Evolutionary conservation across 2,113 vertebrate genomes (phyloP).

Genomic region (Pardalotus punctatus): DNA sequence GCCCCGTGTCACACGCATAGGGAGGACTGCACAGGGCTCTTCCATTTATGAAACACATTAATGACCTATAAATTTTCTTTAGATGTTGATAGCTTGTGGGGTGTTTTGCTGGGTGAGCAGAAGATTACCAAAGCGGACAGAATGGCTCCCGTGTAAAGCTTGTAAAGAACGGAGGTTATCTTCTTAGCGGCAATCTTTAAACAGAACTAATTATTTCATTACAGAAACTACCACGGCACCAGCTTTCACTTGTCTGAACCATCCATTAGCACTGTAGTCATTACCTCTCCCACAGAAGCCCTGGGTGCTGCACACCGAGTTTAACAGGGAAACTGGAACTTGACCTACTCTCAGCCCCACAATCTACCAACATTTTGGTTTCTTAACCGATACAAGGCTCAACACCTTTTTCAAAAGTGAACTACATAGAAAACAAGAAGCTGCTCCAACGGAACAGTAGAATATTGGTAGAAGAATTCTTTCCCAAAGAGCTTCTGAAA

Average conservation of each 20-base stretch:
- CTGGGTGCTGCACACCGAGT: rapidly evolving
- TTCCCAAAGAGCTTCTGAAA: background rate
- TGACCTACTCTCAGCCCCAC: background rate
- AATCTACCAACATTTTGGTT: background rate
- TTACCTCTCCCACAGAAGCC: background rate
- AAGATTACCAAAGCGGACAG: background rate
- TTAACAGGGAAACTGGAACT: background rate
- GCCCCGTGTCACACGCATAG: background rate
- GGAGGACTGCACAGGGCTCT: background rate
- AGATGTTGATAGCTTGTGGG: background rate
- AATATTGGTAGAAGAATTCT: background rate
- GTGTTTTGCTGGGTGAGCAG: background rate
- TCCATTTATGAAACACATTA: background rate
- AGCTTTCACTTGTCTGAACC: conserved; percentile 44
- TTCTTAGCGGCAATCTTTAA: conserved; percentile 54
- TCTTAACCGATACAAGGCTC: background rate
- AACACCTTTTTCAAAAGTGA: background rate
- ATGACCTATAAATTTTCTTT: background rate
- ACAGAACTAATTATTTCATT: conserved; percentile 54
- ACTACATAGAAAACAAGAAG: background rate
- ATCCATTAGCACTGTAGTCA: background rate
- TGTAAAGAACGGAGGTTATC: background rate
- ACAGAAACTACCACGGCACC: conserved; percentile 28
- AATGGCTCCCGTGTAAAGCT: background rate
- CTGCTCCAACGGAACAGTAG: background rate